Conservation (phyloP, 2,113 vertebrate species). For the Hyperopisus bebe region DNA sequence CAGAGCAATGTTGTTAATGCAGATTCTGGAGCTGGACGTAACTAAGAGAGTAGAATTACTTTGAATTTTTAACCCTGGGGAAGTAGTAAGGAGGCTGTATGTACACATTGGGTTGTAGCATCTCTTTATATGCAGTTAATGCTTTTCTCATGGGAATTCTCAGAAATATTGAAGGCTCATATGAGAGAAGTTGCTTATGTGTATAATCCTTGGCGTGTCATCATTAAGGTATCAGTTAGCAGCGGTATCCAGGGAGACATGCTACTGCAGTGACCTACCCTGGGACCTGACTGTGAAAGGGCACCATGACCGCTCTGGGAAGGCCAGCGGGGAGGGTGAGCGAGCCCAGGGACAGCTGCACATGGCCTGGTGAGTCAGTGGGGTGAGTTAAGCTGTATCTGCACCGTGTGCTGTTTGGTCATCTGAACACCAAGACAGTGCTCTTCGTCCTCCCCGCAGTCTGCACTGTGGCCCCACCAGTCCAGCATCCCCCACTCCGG, state of each 20-base stretch:
- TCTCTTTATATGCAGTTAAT: background rate
- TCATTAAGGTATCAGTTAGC: conserved; percentile 36
- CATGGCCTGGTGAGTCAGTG: conserved; percentile 37
- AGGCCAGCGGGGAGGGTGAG: conserved; percentile 10
- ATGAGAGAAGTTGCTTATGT: background rate
- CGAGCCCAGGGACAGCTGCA: background rate
- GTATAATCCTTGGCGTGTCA: background rate
- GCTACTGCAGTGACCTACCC: conserved; percentile 43
- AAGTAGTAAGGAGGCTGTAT: background rate
- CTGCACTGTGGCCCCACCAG: background rate
- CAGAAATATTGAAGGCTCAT: background rate
- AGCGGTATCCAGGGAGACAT: conserved; percentile 34
- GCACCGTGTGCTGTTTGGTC: background rate
- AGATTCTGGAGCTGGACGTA: background rate
- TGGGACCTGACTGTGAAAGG: conserved; percentile 21
- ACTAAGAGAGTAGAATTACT: background rate
- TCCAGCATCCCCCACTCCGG: background rate
- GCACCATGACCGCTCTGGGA: conserved; percentile 30
- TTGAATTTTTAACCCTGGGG: background rate
- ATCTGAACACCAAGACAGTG: background rate
- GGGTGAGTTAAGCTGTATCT: background rate
- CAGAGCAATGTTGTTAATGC: background rate
- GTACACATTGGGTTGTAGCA: background rate
- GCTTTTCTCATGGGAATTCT: background rate
- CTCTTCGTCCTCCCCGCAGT: background rate